Evolutionary conservation across 1,140 invertebrate species (phyloP).

Genomic region (Dinoponera quadriceps): DNA sequence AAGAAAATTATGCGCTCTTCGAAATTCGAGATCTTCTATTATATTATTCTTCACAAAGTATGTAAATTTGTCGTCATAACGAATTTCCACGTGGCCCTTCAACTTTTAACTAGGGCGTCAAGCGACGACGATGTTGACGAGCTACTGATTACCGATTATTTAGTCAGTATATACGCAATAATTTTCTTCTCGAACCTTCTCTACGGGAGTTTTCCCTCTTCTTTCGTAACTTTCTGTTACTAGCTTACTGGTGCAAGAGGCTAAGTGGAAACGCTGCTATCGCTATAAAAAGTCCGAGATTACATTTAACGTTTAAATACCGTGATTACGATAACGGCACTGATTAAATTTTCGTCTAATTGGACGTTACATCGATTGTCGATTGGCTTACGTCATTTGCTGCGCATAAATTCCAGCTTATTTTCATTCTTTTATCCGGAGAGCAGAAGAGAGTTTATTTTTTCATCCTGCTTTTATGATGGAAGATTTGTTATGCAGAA

Average conservation of each 20-base stretch:
- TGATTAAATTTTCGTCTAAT: slow-evolving; percentile 14
- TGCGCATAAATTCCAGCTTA: background rate
- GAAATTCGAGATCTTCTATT: background rate
- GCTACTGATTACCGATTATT: background rate
- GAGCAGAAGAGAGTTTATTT: background rate
- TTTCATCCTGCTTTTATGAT: background rate
- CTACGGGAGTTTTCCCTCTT: background rate
- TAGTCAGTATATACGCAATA: background rate
- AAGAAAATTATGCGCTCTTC: background rate
- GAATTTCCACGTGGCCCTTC: background rate
- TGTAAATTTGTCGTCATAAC: background rate
- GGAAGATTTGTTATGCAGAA: background rate
- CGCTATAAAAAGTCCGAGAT: background rate
- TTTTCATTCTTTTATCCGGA: background rate
- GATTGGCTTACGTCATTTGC: background rate
- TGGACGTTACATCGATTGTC: background rate
- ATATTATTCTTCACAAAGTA: background rate
- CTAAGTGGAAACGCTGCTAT: background rate
- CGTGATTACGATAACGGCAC: background rate
- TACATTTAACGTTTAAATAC: slow-evolving; percentile 13
- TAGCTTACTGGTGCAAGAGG: background rate
- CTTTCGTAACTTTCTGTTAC: background rate
- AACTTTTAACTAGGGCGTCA: slow-evolving; percentile 21
- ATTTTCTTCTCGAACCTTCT: slow-evolving; percentile 1
- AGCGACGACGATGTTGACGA: slow-evolving; percentile 2